These are phyloP conservation scores for Cariama cristata DNA, from an alignment of 2,113 vertebrate genomes.

Conservation along the genomic window DNA sequence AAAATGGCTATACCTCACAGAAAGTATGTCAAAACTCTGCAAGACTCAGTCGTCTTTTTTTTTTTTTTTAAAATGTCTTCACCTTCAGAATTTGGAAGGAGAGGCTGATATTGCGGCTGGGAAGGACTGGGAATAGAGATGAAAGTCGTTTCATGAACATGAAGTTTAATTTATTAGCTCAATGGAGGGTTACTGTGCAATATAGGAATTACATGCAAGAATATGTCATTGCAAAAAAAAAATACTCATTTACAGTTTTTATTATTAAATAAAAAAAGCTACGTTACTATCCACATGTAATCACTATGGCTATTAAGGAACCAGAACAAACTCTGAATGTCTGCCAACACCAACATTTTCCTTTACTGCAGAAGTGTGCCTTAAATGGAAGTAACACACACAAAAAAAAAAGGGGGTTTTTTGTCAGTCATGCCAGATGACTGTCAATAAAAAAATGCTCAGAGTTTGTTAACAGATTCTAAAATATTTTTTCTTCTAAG, in stretches of 20 bases:
- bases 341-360: conserved; percentile 38
- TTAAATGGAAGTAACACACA: conserved; percentile 31
- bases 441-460: not conserved
- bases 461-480: not conserved
- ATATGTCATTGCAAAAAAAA: not conserved
- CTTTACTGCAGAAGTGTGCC: conserved; percentile 21
- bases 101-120: not conserved
- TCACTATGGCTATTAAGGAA: not conserved
- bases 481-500: not conserved
- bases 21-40: not conserved
- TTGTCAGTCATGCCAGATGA: conserved; percentile 20
- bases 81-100: not conserved
- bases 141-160: not conserved
- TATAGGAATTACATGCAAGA: not conserved
- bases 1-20: not conserved
- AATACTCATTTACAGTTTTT: not conserved
- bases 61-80: not conserved
- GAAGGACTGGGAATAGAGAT: not conserved
- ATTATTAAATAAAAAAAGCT: not conserved
- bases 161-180: not conserved
- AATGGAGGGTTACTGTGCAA: not conserved
- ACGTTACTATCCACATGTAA: not conserved
- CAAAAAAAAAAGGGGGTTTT: not conserved
- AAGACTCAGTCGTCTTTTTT: not conserved
- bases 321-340: not conserved